These are phyloP conservation scores for Brachyalestes nurse DNA, from an alignment of 2,797 vertebrate species.

Conservation along the genomic window DNA sequence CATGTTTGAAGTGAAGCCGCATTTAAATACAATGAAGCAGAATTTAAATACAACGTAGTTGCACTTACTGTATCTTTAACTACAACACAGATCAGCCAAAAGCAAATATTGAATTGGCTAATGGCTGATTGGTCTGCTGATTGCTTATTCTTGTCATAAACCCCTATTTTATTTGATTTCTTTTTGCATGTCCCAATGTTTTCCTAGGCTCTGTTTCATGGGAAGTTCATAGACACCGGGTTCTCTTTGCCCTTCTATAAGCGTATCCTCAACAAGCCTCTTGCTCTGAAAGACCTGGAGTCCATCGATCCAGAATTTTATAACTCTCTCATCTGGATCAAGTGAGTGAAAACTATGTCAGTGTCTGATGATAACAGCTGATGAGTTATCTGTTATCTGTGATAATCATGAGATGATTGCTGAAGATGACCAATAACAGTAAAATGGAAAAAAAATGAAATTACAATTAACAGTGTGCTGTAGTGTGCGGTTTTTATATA, in stretches of 20 bases:
- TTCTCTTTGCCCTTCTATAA: conserved; percentile 99
- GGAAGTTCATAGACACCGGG: conserved; percentile 98
- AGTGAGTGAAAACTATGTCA: conserved; percentile 80
- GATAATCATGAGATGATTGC: not conserved
- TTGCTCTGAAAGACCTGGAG: conserved; percentile 97
- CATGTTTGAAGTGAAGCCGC: too few species aligned
- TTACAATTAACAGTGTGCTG: too few species aligned
- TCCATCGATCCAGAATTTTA: conserved; percentile 98
- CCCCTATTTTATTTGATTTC: too few species aligned
- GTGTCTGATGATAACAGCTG: not conserved
- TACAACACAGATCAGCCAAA: too few species aligned
- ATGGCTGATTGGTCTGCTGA: too few species aligned
- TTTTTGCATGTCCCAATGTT: conserved; percentile 13
- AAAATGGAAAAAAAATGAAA: not conserved
- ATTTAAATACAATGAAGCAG: too few species aligned
- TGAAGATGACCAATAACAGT: not conserved
- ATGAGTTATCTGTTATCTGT: not conserved
- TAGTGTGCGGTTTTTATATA: too few species aligned
- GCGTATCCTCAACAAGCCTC: conserved; percentile 93
- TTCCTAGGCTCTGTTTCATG: conserved; percentile 93
- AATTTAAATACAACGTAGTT: too few species aligned
- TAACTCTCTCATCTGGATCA: conserved; percentile 99
- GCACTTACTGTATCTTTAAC: too few species aligned
- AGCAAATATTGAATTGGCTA: too few species aligned
- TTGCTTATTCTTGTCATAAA: too few species aligned